These are phyloP conservation scores for Rhea pennata DNA, from an alignment of 2,113 vertebrate genomes.

Conservation along the genomic window DNA sequence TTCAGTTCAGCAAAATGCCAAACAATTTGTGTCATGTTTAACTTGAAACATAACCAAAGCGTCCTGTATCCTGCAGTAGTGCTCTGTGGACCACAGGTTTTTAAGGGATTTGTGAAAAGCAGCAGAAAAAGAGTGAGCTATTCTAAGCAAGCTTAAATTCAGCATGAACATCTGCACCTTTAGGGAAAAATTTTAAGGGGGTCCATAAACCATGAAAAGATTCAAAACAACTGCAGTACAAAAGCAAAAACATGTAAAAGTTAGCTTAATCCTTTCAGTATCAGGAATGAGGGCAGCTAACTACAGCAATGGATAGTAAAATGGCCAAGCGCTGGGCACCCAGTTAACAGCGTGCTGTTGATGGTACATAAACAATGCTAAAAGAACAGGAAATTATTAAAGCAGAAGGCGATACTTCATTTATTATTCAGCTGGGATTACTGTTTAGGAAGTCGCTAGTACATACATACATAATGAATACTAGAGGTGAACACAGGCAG, in stretches of 20 bases:
- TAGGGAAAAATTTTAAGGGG: neutral
- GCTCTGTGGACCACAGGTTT: neutral
- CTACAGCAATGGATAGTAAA: neutral
- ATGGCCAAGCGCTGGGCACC: neutral
- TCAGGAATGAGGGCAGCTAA: neutral
- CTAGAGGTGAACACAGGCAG: slow-evolving; percentile 20
- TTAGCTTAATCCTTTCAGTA: neutral
- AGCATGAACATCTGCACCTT: neutral
- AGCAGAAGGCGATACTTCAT: slow-evolving; percentile 5
- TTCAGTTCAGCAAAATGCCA: neutral
- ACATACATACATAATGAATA: neutral
- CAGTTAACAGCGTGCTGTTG: neutral
- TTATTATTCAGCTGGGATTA: slow-evolving; percentile 13
- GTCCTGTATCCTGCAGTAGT: neutral
- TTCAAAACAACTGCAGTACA: neutral
- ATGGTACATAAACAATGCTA: neutral
- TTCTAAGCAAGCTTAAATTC: neutral
- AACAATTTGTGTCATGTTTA: neutral
- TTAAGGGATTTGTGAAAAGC: neutral
- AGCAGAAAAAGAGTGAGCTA: neutral
- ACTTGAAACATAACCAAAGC: neutral
- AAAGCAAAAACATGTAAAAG: neutral
- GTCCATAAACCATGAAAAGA: neutral
- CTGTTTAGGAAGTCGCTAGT: slow-evolving; percentile 24
- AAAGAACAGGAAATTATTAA: slow-evolving; percentile 39